These are phyloP conservation scores for Tauraco hartlaubi DNA, from an alignment of 2,797 vertebrate species.

Conservation along the genomic window DNA sequence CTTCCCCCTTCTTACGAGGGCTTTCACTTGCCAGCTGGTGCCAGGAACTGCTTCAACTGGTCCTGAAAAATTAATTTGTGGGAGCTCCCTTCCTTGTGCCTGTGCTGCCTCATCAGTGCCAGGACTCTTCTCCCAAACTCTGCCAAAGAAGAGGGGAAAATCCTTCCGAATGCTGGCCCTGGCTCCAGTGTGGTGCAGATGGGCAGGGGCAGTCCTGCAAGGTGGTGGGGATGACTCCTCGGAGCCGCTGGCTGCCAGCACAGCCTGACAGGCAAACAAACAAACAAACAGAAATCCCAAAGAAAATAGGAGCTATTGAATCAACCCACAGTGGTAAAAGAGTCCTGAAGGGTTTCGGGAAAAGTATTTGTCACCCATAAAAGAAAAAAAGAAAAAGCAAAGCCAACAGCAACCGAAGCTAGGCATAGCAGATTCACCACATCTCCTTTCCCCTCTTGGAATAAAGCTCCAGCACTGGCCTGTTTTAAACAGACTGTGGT, in stretches of 20 bases:
- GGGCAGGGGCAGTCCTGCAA: background rate
- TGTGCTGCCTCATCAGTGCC: background rate
- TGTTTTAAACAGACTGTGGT: background rate
- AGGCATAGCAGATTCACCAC: background rate
- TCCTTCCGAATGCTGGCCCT: fast-evolving
- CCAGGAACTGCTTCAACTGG: background rate
- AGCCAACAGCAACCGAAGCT: background rate
- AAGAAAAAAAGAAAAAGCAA: background rate
- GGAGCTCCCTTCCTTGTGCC: background rate
- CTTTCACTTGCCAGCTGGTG: background rate
- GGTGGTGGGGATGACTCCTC: background rate
- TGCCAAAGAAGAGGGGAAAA: background rate
- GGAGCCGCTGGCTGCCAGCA: background rate
- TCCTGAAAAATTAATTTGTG: constrained; percentile 6
- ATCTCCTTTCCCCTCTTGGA: background rate
- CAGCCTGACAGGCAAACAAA: background rate
- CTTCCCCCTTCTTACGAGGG: background rate
- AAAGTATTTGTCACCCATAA: background rate
- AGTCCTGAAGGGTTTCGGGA: background rate
- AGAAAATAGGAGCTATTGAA: background rate
- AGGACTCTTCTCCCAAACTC: background rate
- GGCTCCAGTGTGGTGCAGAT: background rate
- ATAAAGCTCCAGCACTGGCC: background rate
- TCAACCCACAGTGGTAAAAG: background rate
- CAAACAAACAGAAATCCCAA: background rate